These are phyloP conservation scores for Paramormyrops hopkinsi DNA, from an alignment of 2,797 vertebrate species.

Conservation along the genomic window DNA sequence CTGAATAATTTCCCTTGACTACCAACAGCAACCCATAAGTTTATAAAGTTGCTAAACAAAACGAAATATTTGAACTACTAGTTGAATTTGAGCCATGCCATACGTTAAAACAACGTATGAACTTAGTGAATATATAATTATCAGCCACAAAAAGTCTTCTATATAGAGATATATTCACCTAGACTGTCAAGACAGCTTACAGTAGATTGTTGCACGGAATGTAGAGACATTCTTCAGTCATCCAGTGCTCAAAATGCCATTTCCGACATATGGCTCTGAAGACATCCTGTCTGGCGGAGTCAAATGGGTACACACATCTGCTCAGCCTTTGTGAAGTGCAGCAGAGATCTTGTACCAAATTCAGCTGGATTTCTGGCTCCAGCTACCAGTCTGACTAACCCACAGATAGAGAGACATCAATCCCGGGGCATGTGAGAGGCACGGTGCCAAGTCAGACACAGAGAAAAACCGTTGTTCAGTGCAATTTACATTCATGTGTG, in stretches of 20 bases:
- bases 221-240: neutral
- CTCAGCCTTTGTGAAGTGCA: slow-evolving; percentile 26
- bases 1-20: neutral
- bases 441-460: slow-evolving; percentile 40
- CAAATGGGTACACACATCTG: slow-evolving; percentile 36
- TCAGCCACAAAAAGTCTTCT: neutral
- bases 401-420: slow-evolving; percentile 32
- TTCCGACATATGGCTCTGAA: slow-evolving; percentile 14
- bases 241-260: neutral
- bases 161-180: neutral
- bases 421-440: slow-evolving; percentile 35
- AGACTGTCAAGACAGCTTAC: neutral
- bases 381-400: slow-evolving; percentile 27
- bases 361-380: slow-evolving; percentile 33
- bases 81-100: neutral
- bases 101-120: neutral
- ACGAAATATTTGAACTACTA: neutral
- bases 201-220: neutral
- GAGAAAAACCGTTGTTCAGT: slow-evolving; percentile 44
- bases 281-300: slow-evolving; percentile 23
- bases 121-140: neutral
- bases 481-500: slow-evolving; percentile 43
- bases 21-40: neutral
- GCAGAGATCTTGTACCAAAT: slow-evolving; percentile 26
- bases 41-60: neutral